Conservation (phyloP, 2,888 invertebrate genomes). For the Pachydiplax longipennis region DNA sequence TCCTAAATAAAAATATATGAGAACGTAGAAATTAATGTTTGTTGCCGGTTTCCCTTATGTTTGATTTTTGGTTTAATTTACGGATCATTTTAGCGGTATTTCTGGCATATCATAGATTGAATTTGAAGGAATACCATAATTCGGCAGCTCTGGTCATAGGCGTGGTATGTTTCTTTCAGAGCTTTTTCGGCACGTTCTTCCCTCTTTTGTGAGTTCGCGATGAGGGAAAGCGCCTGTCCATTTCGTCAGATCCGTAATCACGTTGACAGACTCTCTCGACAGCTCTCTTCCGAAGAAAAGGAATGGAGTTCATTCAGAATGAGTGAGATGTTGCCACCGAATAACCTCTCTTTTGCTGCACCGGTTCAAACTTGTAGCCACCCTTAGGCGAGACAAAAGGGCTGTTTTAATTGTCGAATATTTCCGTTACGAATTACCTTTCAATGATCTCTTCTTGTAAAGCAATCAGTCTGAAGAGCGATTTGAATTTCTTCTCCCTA, state of each 20-base stretch:
- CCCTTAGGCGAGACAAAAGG: no score
- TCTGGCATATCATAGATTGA: neutral
- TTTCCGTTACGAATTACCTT: no score
- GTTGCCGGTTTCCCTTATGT: no score
- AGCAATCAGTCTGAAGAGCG: no score
- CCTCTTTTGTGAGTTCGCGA: neutral
- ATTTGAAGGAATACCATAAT: neutral
- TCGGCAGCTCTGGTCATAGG: neutral
- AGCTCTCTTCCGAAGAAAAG: neutral
- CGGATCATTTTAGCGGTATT: no score
- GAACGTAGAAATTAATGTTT: no score
- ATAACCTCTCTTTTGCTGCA: neutral
- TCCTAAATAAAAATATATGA: no score
- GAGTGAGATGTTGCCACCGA: neutral
- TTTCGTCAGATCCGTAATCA: neutral
- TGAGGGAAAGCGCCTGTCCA: neutral
- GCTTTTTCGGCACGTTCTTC: neutral
- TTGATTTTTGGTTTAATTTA: no score
- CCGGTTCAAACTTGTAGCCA: no score
- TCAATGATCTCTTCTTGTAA: no score
- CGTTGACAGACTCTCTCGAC: neutral
- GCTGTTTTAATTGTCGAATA: no score
- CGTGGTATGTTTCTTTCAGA: neutral
- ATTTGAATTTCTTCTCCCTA: no score
- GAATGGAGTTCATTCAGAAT: neutral